Evolutionary conservation across 2,113 vertebrate species (phyloP).

Genomic region (Prolemur simus): DNA sequence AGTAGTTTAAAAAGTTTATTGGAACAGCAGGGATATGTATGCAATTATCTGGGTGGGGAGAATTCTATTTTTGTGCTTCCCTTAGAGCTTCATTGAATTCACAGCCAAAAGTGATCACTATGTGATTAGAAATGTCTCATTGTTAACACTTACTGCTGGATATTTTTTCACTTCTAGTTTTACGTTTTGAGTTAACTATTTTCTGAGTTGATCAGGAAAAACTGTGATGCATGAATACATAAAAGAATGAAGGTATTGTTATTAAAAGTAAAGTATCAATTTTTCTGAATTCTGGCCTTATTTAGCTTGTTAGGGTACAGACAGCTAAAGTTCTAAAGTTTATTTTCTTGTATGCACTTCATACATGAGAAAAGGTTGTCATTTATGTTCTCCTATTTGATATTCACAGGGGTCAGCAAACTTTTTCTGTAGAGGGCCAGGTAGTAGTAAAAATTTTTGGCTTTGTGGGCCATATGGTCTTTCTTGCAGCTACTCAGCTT

Average conservation of each 20-base stretch:
- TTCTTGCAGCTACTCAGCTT: not conserved
- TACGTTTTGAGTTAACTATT: constrained; percentile 46
- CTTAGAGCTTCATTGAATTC: constrained; percentile 43
- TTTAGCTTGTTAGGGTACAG: not conserved
- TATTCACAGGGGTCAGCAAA: not conserved
- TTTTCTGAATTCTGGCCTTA: not conserved
- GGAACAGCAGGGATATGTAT: not conserved
- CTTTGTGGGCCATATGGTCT: not conserved
- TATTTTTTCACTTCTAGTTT: constrained; percentile 42
- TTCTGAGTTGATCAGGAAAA: constrained; percentile 18
- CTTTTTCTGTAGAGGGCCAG: not conserved
- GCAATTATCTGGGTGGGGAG: constrained; percentile 27
- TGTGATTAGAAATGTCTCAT: constrained; percentile 32
- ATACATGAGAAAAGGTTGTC: not conserved
- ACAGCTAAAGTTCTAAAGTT: not conserved
- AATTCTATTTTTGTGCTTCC: constrained; percentile 52
- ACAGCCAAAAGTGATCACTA: not conserved
- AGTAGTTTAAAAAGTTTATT: constrained; percentile 10
- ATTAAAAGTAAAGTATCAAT: not conserved
- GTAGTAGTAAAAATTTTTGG: not conserved
- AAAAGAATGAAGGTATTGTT: not conserved
- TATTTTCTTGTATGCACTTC: constrained; percentile 12
- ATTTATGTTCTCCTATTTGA: not conserved
- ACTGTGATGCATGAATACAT: not conserved
- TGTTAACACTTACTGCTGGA: not conserved